Percentiles rank a stretch among this genome's conserved stretches.
Conservation (phyloP, 2,797 vertebrate species). For the Enteromius argenteus region DNA sequence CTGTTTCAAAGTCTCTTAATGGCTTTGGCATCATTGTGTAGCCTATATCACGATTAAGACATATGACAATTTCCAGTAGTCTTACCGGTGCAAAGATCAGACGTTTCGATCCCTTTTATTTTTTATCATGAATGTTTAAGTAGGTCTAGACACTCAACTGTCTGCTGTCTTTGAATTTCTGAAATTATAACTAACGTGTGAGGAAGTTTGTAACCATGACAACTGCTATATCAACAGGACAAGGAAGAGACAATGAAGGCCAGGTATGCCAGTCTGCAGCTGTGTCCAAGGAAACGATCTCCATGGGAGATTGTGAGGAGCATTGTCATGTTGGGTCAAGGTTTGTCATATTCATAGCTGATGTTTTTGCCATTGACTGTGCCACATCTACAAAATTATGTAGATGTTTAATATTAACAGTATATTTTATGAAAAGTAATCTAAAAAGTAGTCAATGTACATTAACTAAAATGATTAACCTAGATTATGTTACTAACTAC, state of each 20-base stretch:
- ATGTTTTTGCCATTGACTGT: too few species aligned
- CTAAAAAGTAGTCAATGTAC: too few species aligned
- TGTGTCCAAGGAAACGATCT: slow-evolving; percentile 68
- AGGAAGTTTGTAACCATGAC: slow-evolving; percentile 30
- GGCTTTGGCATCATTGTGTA: not conserved
- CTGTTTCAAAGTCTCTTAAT: not conserved
- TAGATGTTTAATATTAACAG: not conserved
- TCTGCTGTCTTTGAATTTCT: not conserved
- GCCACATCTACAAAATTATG: not conserved
- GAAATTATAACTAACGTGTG: not conserved
- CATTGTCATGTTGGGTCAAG: slow-evolving; percentile 73
- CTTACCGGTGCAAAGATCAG: not conserved
- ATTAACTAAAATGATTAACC: too few species aligned
- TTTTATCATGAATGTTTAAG: slow-evolving; percentile 1
- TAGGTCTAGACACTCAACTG: not conserved
- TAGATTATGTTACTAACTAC: too few species aligned
- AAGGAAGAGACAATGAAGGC: slow-evolving; percentile 67
- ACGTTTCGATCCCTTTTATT: not conserved
- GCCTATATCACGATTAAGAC: not conserved
- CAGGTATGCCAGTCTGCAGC: slow-evolving; percentile 58
- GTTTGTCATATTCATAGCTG: slow-evolving; percentile 59
- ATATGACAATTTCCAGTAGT: not conserved
- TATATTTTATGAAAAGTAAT: too few species aligned
- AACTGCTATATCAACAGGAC: slow-evolving; percentile 42
- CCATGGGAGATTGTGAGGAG: slow-evolving; percentile 75